phyloP scores from a whole-genome alignment of 2,888 invertebrate genomes.

The Corbicula japonica region DNA sequence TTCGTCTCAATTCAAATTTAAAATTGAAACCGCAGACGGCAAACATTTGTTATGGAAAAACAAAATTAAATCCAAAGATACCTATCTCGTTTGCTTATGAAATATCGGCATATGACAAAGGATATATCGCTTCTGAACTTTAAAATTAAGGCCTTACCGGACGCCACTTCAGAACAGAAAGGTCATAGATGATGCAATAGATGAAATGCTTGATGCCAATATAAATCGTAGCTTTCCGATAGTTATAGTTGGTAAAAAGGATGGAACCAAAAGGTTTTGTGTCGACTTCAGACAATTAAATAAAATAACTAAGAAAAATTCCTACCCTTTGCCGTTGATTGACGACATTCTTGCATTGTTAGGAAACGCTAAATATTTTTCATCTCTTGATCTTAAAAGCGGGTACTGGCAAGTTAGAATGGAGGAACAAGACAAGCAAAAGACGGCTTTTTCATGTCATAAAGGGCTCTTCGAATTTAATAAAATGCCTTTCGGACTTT shows the following conservation, averaged over 20 bases:
- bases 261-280: conserved; percentile 38
- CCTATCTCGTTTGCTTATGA: not conserved
- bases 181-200: conserved; percentile 25
- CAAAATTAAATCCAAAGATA: conserved; percentile 19
- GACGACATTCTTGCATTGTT: conserved; percentile 41
- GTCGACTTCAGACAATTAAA: too few relatives aligned
- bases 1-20: conserved; percentile 11
- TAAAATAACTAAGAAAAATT: conserved; percentile 29
- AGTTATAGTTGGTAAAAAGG: conserved; percentile 32
- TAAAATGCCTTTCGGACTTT: conserved; percentile 44
- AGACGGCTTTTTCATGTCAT: conserved; percentile 53
- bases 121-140: conserved; percentile 36
- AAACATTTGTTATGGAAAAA: conserved; percentile 26
- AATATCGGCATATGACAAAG: conserved; percentile 27
- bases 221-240: conserved; percentile 16
- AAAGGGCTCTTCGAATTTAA: conserved; percentile 44
- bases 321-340: conserved; percentile 40
- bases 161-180: conserved; percentile 31
- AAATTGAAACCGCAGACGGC: conserved; percentile 42
- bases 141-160: conserved; percentile 36
- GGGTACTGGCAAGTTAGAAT: conserved; percentile 59
- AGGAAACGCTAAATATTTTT: conserved; percentile 44
- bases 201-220: conserved; percentile 43
- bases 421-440: conserved; percentile 50
- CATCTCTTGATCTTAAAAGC: conserved; percentile 33